Conservation (phyloP, 30 jellyfish, hydroid and myxozoan species). For the Mastigias papua region DNA sequence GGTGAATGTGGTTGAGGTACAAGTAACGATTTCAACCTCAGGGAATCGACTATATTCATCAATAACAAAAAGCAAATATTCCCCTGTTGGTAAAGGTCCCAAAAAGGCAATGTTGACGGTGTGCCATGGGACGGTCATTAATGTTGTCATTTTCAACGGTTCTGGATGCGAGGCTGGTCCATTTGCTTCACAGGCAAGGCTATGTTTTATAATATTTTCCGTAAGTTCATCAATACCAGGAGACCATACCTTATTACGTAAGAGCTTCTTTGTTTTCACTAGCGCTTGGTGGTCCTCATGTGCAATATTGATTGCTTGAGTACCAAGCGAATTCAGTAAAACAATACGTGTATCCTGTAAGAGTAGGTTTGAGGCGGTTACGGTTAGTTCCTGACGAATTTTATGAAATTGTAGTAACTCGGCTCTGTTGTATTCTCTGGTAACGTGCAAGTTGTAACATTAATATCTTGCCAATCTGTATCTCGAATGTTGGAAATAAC, state of each 20-base stretch:
- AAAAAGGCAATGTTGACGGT: not conserved
- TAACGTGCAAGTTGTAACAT: not conserved
- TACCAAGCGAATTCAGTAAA: not conserved
- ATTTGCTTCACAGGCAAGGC: not conserved
- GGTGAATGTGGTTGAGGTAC: not conserved
- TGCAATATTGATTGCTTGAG: not conserved
- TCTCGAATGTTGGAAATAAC: slow-evolving; percentile 40
- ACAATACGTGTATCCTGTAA: not conserved
- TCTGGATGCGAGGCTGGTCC: not conserved
- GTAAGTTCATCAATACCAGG: slow-evolving; percentile 6
- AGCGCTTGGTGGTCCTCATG: not conserved
- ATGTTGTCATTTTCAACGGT: not conserved
- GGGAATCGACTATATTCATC: slow-evolving; percentile 8
- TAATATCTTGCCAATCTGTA: not conserved
- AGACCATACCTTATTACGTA: not conserved
- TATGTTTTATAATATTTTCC: not conserved
- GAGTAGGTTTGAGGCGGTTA: not conserved
- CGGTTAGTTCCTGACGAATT: not conserved
- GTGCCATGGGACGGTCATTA: not conserved
- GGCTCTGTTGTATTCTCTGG: not conserved
- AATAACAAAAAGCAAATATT: slow-evolving; percentile 1
- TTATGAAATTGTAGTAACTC: not conserved
- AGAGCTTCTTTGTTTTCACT: not conserved
- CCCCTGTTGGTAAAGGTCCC: slow-evolving; percentile 4
- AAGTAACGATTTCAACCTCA: not conserved